Conservation (phyloP, 2,888 invertebrate species). For the Apamea monoglypha region DNA sequence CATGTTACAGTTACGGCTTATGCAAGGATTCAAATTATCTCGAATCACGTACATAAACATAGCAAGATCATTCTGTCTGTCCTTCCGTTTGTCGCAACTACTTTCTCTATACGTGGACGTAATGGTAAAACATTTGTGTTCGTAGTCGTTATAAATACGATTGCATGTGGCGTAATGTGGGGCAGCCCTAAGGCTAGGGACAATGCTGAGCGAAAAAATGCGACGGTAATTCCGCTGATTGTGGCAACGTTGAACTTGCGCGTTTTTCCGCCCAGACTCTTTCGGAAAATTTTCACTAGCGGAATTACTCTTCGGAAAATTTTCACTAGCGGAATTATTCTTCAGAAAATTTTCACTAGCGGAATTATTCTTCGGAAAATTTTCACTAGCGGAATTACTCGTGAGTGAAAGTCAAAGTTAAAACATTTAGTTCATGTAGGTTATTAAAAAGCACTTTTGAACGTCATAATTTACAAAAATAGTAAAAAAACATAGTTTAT, state of each 20-base stretch:
- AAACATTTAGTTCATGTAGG: not conserved
- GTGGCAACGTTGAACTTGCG: not conserved
- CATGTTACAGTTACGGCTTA: conserved; percentile 66
- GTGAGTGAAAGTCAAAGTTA: not conserved
- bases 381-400: not conserved
- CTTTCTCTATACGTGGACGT: conserved; percentile 87
- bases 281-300: not conserved
- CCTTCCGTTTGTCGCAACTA: conserved; percentile 81
- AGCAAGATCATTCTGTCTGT: conserved; percentile 73
- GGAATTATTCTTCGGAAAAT: too few species aligned
- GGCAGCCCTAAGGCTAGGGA: conserved; percentile 68
- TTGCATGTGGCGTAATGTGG: conserved; percentile 66
- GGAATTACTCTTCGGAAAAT: not conserved
- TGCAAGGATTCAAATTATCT: conserved; percentile 79
- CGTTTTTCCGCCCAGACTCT: not conserved
- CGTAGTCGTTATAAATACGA: conserved; percentile 62
- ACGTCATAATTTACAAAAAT: not conserved
- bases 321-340: not conserved
- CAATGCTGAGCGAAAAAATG: not conserved
- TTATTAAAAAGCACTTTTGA: not conserved
- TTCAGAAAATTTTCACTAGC: not conserved
- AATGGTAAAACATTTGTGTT: conserved; percentile 69
- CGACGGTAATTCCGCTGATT: not conserved
- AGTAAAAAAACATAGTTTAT: too few species aligned
- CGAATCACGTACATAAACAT: conserved; percentile 78